These are phyloP conservation scores for Isoperla grammatica DNA, from an alignment of 2,888 invertebrate species.

Conservation along the genomic window DNA sequence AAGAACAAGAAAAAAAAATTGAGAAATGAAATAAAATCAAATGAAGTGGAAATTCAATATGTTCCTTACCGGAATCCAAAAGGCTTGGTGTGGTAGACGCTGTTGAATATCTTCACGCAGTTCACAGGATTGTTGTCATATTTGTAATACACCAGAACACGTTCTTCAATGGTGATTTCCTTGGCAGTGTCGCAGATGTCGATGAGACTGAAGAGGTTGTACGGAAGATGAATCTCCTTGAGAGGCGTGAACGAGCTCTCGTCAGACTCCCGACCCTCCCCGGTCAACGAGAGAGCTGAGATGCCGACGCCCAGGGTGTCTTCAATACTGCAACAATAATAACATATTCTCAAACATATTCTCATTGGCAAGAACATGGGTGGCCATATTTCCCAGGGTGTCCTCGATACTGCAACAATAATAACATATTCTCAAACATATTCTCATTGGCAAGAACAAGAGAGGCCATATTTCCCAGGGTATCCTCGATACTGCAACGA, in stretches of 20 bases:
- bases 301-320: constrained; percentile 87
- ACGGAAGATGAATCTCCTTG: constrained; percentile 75
- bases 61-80: constrained; percentile 65
- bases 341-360: no score
- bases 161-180: constrained; percentile 81
- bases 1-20: constrained; percentile 7
- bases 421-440: no score
- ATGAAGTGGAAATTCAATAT: no score
- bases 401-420: constrained; percentile 55
- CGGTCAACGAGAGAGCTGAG: constrained; percentile 83
- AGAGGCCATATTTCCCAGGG: no score
- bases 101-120: constrained; percentile 94
- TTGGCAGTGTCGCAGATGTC: constrained; percentile 96
- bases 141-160: constrained; percentile 90
- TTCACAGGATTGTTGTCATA: constrained; percentile 95
- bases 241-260: constrained; percentile 86
- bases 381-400: no score
- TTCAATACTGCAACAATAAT: constrained; percentile 49
- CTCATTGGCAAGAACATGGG: background rate
- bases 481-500: constrained; percentile 58
- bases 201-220: constrained; percentile 87
- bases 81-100: constrained; percentile 76
- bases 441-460: background rate
- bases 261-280: constrained; percentile 83
- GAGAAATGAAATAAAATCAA: no score